Evolutionary conservation across 2,797 vertebrate genomes (phyloP).

Genomic region (Sparidentex hasta): DNA sequence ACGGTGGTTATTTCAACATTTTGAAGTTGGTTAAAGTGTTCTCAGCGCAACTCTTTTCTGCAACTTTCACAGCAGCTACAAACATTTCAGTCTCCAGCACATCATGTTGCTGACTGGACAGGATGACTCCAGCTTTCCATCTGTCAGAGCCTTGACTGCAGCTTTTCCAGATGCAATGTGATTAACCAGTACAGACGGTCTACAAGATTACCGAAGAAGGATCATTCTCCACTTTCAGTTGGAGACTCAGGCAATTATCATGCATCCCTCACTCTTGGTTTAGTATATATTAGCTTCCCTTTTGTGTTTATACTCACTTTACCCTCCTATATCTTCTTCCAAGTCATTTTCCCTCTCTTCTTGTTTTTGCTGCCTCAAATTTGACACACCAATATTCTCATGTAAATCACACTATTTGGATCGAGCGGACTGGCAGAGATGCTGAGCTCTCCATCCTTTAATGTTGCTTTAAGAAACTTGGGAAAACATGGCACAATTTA

Average conservation of each 20-base stretch:
- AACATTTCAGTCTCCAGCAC: neutral
- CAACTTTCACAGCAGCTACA: neutral
- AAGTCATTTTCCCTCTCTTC: neutral
- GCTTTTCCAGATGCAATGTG: slow-evolving; percentile 31
- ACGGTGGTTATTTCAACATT: neutral
- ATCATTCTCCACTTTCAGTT: slow-evolving; percentile 13
- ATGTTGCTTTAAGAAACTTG: slow-evolving; percentile 11
- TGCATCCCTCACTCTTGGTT: slow-evolving; percentile 16
- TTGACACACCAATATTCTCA: slow-evolving; percentile 10
- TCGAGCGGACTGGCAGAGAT: slow-evolving; percentile 15
- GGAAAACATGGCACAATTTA: neutral
- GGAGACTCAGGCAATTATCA: neutral
- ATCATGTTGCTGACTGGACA: neutral
- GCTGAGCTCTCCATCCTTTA: slow-evolving; percentile 30
- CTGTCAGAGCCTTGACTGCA: slow-evolving; percentile 22
- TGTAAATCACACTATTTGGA: slow-evolving; percentile 22
- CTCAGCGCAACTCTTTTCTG: neutral
- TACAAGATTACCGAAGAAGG: slow-evolving; percentile 33
- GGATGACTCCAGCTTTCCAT: slow-evolving; percentile 5
- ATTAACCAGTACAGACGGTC: slow-evolving; percentile 33
- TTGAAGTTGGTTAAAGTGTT: neutral
- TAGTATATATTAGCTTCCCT: slow-evolving; percentile 15
- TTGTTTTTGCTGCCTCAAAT: slow-evolving; percentile 24
- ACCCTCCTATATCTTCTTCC: slow-evolving; percentile 3
- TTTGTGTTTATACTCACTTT: slow-evolving; percentile 3